Base-by-base conservation (phyloP, 2,888 invertebrate genomes). In the Agonopterix arenella region DNA sequence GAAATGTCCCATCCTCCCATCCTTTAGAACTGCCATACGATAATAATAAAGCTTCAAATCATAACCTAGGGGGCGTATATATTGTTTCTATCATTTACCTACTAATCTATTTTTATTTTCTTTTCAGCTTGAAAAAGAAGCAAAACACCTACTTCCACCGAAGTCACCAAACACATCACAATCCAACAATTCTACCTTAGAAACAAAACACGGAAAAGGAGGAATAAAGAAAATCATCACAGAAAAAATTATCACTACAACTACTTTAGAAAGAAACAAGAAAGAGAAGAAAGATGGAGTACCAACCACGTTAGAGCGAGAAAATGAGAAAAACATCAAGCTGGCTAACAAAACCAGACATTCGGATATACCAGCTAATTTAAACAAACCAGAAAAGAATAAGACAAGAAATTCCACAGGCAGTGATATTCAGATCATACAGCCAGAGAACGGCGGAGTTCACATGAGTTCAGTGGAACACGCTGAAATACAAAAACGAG, bases 111-210 rank as follows among this genome's bases (percentile, higher is more conserved):
- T 40, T n/a, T 40, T 40, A n/a, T 18, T 43, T 36, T 49, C 4
- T 46, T 85, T 85, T 41, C 86, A 90, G 90, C 81, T 90, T 68
- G 90, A 90, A 65, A 89, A 88, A 67, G 88, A 89, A 73, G 85
- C 73, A 11, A 84, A 80, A 54, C 70, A 82, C 36, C 70, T 88
- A 16, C 86, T 88, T 57, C 89, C 88, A 5, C 89, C 88, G 8
- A 74, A 70, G 54, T 86, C 89, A 36, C 89, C 89, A 9, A 82
- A 86, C 59, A 75, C 79, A 42, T 82, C 86, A 10, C 70, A 86
- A 53, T 89, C 89, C 4, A 89, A 89, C 62, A 89, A 89, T 58
- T 90, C 89, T 0, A 89, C 89, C 0, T 58, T 88, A 13, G 89
- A 90, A 69, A 88, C 85, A 0, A 90, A 89, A 65, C 77, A 80